Percentiles rank a stretch among this genome's conserved stretches.
These are phyloP conservation scores for Corythoichthys intestinalis DNA, from an alignment of 2,113 vertebrate species.

Conservation along the genomic window DNA sequence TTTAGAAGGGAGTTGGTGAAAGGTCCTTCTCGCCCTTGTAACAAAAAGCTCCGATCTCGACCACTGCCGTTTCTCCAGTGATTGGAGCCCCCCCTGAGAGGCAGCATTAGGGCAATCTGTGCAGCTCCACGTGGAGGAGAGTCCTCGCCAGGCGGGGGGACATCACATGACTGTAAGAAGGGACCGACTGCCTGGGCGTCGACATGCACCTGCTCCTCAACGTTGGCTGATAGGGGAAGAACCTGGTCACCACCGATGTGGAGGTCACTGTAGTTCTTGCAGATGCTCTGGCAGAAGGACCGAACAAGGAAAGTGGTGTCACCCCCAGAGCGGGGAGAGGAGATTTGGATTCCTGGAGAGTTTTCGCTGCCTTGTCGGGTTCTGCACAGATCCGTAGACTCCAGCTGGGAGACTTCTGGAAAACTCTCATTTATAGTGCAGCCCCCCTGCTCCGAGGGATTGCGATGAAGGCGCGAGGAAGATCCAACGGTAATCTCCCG, in stretches of 20 bases:
- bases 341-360: constrained; percentile 64
- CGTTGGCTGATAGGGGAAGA: constrained; percentile 77
- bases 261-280: constrained; percentile 91
- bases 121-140: constrained; percentile 34
- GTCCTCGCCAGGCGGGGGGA: constrained; percentile 75
- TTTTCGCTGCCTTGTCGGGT: constrained; percentile 44
- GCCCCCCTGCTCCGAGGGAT: constrained; percentile 54
- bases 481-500: constrained; percentile 54
- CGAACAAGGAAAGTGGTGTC: constrained; percentile 86
- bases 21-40: constrained; percentile 79
- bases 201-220: constrained; percentile 66
- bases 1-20: constrained; percentile 89
- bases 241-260: constrained; percentile 91
- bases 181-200: constrained; percentile 72
- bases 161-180: constrained; percentile 87
- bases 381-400: constrained; percentile 19
- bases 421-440: constrained; percentile 29
- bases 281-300: constrained; percentile 90
- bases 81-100: constrained; percentile 68
- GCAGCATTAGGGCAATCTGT: constrained; percentile 39
- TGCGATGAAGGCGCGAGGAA: constrained; percentile 31
- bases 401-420: constrained; percentile 26
- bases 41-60: constrained; percentile 77
- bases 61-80: constrained; percentile 79
- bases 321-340: constrained; percentile 45